Percentiles rank a stretch among this genome's conserved stretches.
Conservation (phyloP, 23 tunicate species). For the Aplidium turbinatum region DNA sequence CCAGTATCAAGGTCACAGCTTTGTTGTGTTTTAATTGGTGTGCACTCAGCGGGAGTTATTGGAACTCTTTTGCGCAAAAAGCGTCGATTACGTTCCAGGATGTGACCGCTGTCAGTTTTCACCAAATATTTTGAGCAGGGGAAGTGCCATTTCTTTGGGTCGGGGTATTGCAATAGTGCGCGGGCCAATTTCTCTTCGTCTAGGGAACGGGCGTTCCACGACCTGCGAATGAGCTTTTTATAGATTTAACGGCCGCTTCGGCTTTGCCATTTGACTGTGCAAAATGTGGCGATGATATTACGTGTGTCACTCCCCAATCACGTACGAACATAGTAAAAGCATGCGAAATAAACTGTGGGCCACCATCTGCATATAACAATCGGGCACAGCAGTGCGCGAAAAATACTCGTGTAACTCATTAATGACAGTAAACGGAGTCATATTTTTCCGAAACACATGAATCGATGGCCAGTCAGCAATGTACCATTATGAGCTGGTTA, state of each 20-base stretch:
- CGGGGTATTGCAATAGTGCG: slow-evolving; percentile 16
- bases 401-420: not conserved
- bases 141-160: slow-evolving; percentile 1
- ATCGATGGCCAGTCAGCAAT: slow-evolving; percentile 13
- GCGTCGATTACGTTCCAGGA: no score
- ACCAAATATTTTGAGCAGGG: no score
- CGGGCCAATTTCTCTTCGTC: no score
- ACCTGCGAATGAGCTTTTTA: no score
- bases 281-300: not conserved
- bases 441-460: not conserved
- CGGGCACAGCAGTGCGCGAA: slow-evolving; percentile 20
- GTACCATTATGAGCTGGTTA: not conserved
- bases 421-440: not conserved
- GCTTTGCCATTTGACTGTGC: not conserved
- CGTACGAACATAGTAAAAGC: not conserved
- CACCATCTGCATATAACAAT: slow-evolving; percentile 11
- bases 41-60: no score
- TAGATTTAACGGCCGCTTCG: not conserved
- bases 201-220: no score
- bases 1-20: no score
- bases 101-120: no score
- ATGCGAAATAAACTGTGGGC: slow-evolving; percentile 11
- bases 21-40: no score
- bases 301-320: slow-evolving; percentile 20
- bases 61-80: no score